Evolutionary conservation across 2,113 vertebrate genomes (phyloP).

Genomic region (Caranx melampygus): DNA sequence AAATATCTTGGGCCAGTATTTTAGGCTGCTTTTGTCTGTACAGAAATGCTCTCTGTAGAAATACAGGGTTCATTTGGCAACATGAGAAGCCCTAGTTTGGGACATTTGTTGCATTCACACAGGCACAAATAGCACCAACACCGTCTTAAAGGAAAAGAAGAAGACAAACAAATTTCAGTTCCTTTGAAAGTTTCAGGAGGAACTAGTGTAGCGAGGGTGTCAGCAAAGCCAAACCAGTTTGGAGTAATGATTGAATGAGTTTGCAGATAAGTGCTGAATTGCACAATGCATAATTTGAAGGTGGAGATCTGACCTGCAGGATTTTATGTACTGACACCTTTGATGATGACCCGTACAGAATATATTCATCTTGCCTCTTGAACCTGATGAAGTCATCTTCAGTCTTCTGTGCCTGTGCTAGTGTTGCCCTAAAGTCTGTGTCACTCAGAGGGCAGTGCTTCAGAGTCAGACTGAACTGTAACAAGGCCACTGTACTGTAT

Average conservation of each 20-base stretch:
- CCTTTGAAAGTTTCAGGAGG: neutral
- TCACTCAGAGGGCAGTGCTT: neutral
- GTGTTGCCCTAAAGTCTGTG: neutral
- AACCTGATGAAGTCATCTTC: neutral
- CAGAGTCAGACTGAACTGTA: neutral
- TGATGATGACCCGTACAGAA: neutral
- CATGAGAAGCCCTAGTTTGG: constrained; percentile 14
- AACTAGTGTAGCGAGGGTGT: constrained; percentile 23
- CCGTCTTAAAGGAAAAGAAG: neutral
- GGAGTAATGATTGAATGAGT: neutral
- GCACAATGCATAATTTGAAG: neutral
- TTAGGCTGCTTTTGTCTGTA: neutral
- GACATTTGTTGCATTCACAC: constrained; percentile 1
- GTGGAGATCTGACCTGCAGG: neutral
- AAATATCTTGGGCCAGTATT: constrained; percentile 3
- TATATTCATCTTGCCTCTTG: neutral
- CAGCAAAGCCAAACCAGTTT: neutral
- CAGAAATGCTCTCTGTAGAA: constrained; percentile 20
- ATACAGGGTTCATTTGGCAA: constrained; percentile 52
- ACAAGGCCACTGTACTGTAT: constrained; percentile 17
- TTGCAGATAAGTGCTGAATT: constrained; percentile 3
- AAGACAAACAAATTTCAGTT: constrained; percentile 7
- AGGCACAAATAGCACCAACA: constrained; percentile 29
- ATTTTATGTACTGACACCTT: neutral
- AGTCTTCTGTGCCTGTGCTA: constrained; percentile 24